A percentile compares a stretch with the other conserved stretches of the same genome.
phyloP scores from a whole-genome alignment of 2,888 invertebrate genomes.

The Abrostola tripartita region DNA sequence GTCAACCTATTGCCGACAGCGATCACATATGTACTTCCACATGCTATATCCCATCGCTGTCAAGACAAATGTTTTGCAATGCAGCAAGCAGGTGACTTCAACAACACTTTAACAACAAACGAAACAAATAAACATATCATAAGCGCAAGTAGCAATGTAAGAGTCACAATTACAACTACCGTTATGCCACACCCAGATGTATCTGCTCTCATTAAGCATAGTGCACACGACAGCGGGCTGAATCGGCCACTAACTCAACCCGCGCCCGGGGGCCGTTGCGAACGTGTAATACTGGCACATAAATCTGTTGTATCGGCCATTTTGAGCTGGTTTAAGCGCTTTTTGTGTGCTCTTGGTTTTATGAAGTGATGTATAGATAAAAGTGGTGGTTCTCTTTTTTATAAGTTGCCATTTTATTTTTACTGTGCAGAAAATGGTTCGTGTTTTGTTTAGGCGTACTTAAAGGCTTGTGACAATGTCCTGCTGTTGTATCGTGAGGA shows the following conservation, averaged over 20 bases:
- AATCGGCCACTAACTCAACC: constrained; percentile 58
- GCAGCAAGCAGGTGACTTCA: constrained; percentile 1
- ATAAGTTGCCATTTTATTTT: too few species aligned
- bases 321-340: constrained; percentile 55
- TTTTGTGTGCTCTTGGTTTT: constrained; percentile 52
- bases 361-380: constrained; percentile 48
- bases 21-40: too few species aligned
- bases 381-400: constrained; percentile 17
- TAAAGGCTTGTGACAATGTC: too few species aligned
- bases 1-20: too few species aligned
- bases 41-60: too few species aligned
- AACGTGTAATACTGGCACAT: constrained; percentile 65
- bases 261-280: constrained; percentile 64
- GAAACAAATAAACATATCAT: constrained; percentile 47
- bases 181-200: constrained; percentile 62
- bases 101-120: constrained; percentile 3
- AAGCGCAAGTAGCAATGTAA: constrained; percentile 38
- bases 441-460: too few species aligned
- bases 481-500: too few species aligned
- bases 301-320: constrained; percentile 62
- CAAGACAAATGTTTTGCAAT: too few species aligned
- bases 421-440: too few species aligned
- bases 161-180: constrained; percentile 65
- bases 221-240: constrained; percentile 61
- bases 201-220: constrained; percentile 68